Conservation (phyloP, 2,888 invertebrate genomes). For the Chromoteleia sp. region DNA sequence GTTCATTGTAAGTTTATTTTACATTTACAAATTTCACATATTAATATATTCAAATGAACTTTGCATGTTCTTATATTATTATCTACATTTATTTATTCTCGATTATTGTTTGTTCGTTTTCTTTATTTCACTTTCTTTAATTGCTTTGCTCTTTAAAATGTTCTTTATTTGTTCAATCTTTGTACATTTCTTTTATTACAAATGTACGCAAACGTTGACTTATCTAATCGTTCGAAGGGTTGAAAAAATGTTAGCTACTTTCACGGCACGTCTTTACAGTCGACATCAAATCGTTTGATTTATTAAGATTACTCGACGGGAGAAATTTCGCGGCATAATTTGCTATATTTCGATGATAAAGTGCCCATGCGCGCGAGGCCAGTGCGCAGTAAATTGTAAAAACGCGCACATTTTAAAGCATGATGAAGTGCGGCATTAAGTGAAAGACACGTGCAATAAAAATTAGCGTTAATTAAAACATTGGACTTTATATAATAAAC, state of each 20-base stretch:
- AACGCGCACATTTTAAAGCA: slow-evolving; percentile 30
- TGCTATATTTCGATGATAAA: slow-evolving; percentile 35
- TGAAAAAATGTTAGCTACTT: slow-evolving; percentile 1
- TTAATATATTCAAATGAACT: no score
- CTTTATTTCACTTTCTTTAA: no score
- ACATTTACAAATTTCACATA: no score
- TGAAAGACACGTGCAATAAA: slow-evolving; percentile 35
- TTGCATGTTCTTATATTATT: no score
- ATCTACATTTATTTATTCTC: no score
- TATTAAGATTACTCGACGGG: slow-evolving; percentile 20
- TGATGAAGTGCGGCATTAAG: slow-evolving; percentile 33
- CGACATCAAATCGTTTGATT: slow-evolving; percentile 26
- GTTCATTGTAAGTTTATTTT: no score
- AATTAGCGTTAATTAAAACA: slow-evolving; percentile 47
- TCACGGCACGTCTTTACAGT: slow-evolving; percentile 2
- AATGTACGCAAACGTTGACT: no score
- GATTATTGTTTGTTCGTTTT: no score
- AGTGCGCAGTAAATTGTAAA: slow-evolving; percentile 19
- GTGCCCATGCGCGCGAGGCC: slow-evolving; percentile 12
- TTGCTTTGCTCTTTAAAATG: no score
- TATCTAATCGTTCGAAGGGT: slow-evolving; percentile 1
- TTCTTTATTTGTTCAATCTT: no score
- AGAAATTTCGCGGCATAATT: slow-evolving; percentile 41
- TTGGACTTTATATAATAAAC: slow-evolving; percentile 43
- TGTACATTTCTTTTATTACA: no score